Evolutionary conservation across 2,888 invertebrate genomes (phyloP), one percentile per base, ranked within the genome.

Genomic region (Eledone cirrhosa): DNA sequence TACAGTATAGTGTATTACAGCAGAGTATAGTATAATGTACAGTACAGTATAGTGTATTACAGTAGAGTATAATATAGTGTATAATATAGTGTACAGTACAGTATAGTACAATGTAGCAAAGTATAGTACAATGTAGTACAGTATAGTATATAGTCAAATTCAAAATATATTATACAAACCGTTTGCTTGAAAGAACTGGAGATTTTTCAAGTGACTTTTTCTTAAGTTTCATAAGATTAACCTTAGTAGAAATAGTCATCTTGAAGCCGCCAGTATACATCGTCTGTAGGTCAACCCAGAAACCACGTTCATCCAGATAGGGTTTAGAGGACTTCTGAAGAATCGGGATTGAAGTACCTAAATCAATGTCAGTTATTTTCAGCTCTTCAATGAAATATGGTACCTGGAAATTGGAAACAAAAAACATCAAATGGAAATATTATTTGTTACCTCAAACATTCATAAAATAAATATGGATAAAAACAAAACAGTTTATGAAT

Each of bases 311-410:
- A 91, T 97, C 95, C 82, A 95, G 91, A 69, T 93, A 90, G 0
- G 97, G 96, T 78, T 85, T 84, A 65, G 87, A 86, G n/a, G 88
- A 86, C 75, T 88, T 84, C 0, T 89, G 83, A 75, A 91, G 88
- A 78, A 88, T 85, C 31, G 91, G 91, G 77, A 91, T 84, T 78
- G 88, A 88, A 29, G 83, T 83, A 63, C 95, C 94, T 84, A 96
- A 92, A 72, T 94, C 94, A 84, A 97, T 91, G 87, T 95, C 94
- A 48, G 94, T 94, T 83, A 97, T 93, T 77, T 93, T 91, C 78
- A 97, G 92, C 83, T 95, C 95, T 82, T 96, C 95, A 92, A 97
- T 95, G 91, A 97, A 96, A 86, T 95, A 94, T 1, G 97, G 97
- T 82, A 95, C 91, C 90, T 90, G 82, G 13, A 84, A 80, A 79